Evolutionary conservation across 2,888 invertebrate species (phyloP).

Genomic region (Plagodis pulveraria): DNA sequence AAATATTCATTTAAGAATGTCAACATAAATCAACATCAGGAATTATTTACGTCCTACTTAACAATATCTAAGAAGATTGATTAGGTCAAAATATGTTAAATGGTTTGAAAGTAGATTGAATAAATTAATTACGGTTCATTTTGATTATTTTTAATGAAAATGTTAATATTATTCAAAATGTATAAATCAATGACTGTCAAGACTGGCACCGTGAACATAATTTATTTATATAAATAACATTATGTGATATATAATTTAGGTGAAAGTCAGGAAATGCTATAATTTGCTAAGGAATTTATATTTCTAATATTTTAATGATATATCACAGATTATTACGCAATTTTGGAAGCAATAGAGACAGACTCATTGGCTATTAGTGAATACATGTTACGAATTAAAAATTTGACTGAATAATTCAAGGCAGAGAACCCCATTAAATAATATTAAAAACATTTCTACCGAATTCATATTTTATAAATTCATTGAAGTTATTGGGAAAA

Average conservation of each 20-base stretch:
- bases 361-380: too few relatives aligned
- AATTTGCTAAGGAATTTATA: conserved; percentile 26
- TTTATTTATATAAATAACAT: conserved; percentile 28
- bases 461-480: too few relatives aligned
- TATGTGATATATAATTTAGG: conserved; percentile 20
- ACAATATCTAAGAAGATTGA: conserved; percentile 4
- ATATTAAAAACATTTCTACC: too few relatives aligned
- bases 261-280: conserved; percentile 26
- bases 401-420: too few relatives aligned
- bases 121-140: conserved; percentile 5
- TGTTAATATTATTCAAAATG: conserved; percentile 20
- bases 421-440: too few relatives aligned
- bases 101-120: conserved; percentile 16
- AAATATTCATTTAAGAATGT: too few relatives aligned
- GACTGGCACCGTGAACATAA: conserved; percentile 29
- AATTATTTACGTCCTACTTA: too few relatives aligned
- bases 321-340: conserved; percentile 21
- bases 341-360: too few relatives aligned
- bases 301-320: conserved; percentile 8
- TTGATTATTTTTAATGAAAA: conserved; percentile 25
- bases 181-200: conserved; percentile 29
- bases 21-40: too few relatives aligned
- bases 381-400: too few relatives aligned
- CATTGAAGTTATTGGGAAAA: too few relatives aligned
- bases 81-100: conserved; percentile 13